A percentile compares a stretch with the other conserved stretches of the same genome.
phyloP scores from a whole-genome alignment of 2,797 vertebrate species.

The Trichosurus vulpecula region DNA sequence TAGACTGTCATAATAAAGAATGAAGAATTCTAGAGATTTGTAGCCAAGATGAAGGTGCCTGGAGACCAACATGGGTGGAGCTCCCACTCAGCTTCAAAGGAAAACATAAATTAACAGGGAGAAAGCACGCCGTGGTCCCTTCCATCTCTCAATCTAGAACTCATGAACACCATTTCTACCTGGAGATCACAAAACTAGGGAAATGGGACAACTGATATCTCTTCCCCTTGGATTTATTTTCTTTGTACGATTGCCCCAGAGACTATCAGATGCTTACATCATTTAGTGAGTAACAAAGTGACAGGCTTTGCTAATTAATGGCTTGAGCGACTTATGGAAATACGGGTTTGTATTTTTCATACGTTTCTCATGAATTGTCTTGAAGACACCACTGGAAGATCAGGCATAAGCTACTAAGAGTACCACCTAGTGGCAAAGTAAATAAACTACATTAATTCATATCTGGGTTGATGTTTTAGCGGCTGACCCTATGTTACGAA shows the following conservation, averaged over 20 bases:
- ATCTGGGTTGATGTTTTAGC: neutral
- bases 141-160: neutral
- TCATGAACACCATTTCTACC: neutral
- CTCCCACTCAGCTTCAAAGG: conserved; percentile 44
- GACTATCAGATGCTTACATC: neutral
- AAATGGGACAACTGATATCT: neutral
- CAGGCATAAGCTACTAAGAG: neutral
- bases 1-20: conserved; percentile 46
- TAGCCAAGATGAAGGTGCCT: neutral
- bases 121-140: neutral
- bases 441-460: neutral
- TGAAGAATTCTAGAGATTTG: conserved; percentile 40
- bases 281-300: neutral
- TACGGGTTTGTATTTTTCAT: neutral
- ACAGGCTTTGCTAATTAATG: neutral
- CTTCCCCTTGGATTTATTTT: neutral
- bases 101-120: neutral
- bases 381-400: neutral
- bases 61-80: conserved; percentile 1
- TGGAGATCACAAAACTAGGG: neutral
- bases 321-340: neutral
- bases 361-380: neutral
- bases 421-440: neutral
- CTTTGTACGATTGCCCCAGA: neutral
- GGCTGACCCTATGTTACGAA: neutral